phyloP scores from a whole-genome alignment of 2,797 vertebrate genomes.

The Acrossocheilus fasciatus region DNA sequence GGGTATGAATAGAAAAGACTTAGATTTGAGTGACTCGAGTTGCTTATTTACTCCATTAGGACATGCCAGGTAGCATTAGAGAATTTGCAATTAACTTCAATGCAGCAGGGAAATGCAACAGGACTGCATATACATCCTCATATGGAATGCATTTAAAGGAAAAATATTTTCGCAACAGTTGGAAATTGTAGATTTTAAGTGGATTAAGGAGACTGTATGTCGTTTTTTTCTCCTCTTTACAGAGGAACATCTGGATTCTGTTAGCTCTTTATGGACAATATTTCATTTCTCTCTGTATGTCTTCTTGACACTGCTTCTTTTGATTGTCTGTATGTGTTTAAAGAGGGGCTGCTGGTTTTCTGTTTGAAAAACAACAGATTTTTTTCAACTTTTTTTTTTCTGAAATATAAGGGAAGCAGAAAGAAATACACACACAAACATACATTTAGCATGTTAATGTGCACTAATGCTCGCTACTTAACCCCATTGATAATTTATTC shows the following conservation, averaged over 20 bases:
- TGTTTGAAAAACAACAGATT: conserved; percentile 39
- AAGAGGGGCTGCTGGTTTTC: conserved; percentile 28
- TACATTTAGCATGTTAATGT: neutral
- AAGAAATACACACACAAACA: neutral
- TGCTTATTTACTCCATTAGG: conserved; percentile 34
- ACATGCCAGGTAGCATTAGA: conserved; percentile 27
- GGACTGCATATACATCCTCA: conserved; percentile 66
- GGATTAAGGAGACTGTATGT: conserved; percentile 71
- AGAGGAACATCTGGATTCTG: conserved; percentile 73
- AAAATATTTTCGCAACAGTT: conserved; percentile 81
- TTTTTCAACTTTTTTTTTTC: conserved; percentile 52
- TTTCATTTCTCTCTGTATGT: conserved; percentile 69
- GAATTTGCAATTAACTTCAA: conserved; percentile 10
- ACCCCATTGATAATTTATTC: neutral
- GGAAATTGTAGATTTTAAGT: conserved; percentile 77
- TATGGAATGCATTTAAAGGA: conserved; percentile 74
- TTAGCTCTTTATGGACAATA: conserved; percentile 69
- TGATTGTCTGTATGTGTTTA: conserved; percentile 49
- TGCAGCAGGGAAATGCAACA: conserved; percentile 53
- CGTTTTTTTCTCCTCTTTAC: conserved; percentile 58
- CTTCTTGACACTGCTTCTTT: conserved; percentile 60
- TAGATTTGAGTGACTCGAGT: conserved; percentile 2
- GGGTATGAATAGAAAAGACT: conserved; percentile 15
- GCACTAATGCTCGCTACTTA: neutral
- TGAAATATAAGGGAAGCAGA: conserved; percentile 56